These are phyloP conservation scores for Ficedula albicollis DNA, from an alignment of 2,797 vertebrate genomes.

Conservation along the genomic window DNA sequence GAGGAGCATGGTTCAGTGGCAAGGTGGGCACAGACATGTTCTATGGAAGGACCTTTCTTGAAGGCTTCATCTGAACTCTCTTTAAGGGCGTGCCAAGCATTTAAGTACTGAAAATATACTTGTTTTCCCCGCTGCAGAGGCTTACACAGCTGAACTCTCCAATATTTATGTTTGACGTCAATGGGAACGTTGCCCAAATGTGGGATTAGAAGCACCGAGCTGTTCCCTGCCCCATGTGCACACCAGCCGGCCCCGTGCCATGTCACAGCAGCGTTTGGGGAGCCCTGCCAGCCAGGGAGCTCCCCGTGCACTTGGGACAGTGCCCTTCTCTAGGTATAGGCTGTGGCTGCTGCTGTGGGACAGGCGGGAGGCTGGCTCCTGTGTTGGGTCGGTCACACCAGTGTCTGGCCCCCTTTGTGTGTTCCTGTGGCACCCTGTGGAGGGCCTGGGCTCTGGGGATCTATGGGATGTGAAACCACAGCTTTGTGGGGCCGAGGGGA, in stretches of 20 bases:
- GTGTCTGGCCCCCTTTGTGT: background rate
- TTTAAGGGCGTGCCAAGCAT: constrained; percentile 1
- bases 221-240: accelerated
- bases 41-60: background rate
- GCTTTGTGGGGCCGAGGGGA: background rate
- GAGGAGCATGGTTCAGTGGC: background rate
- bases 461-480: accelerated
- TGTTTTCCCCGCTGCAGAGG: background rate
- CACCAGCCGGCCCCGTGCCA: accelerated
- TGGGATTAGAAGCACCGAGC: background rate
- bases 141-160: constrained; percentile 36
- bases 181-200: background rate
- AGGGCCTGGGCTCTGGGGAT: background rate
- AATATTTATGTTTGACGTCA: constrained; percentile 51
- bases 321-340: background rate
- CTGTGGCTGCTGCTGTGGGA: background rate
- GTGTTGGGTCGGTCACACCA: accelerated
- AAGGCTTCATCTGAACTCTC: background rate
- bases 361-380: background rate
- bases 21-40: background rate
- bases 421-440: accelerated
- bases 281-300: background rate
- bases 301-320: accelerated
- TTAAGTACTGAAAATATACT: constrained; percentile 9
- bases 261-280: accelerated